Percentiles rank a stretch among this genome's conserved stretches.
These are phyloP conservation scores for Ptilodon capucinus DNA, from an alignment of 2,888 invertebrate species.

Conservation along the genomic window DNA sequence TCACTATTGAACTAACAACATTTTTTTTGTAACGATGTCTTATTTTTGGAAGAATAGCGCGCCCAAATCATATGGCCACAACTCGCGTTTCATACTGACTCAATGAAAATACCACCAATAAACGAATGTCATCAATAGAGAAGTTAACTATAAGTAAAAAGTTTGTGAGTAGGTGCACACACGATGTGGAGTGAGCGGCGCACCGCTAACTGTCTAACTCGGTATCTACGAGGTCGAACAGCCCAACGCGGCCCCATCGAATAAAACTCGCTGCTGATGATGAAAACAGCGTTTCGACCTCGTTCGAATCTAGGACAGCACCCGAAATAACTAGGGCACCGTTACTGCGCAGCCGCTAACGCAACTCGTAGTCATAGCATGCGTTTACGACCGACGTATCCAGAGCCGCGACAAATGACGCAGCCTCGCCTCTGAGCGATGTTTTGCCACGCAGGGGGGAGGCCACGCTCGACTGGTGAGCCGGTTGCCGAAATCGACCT, in stretches of 20 bases:
- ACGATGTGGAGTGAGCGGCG: slow-evolving; percentile 39
- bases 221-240: slow-evolving; percentile 59
- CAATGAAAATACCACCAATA: neutral
- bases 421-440: slow-evolving; percentile 6
- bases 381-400: slow-evolving; percentile 40
- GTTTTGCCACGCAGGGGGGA: slow-evolving; percentile 19
- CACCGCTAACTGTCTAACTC: slow-evolving; percentile 48
- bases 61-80: neutral
- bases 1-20: neutral
- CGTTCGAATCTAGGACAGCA: slow-evolving; percentile 75
- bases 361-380: slow-evolving; percentile 53
- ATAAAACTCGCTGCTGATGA: slow-evolving; percentile 68
- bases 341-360: slow-evolving; percentile 74
- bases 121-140: neutral
- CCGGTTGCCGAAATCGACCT: slow-evolving; percentile 63
- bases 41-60: neutral
- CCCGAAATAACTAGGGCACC: slow-evolving; percentile 79
- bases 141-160: neutral
- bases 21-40: neutral
- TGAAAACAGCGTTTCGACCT: slow-evolving; percentile 76
- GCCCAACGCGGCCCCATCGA: slow-evolving; percentile 74
- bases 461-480: slow-evolving; percentile 38
- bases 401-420: slow-evolving; percentile 36
- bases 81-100: neutral
- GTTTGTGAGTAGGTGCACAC: neutral